Conservation (phyloP, 2,797 vertebrate genomes). For the Pangasius sanitwongsei region DNA sequence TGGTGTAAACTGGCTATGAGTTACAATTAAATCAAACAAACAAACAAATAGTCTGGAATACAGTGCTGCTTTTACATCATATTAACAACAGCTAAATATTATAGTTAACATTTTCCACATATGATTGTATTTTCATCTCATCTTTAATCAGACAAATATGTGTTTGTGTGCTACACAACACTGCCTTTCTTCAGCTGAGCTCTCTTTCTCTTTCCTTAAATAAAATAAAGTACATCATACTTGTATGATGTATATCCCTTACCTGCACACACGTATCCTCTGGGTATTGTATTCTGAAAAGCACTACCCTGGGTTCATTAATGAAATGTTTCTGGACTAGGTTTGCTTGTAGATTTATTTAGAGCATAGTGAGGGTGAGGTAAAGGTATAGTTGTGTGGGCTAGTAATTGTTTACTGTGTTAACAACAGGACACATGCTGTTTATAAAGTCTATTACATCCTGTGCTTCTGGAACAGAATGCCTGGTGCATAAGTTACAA, state of each 20-base stretch:
- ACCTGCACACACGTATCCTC: neutral
- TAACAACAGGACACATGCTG: conserved; percentile 20
- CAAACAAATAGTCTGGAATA: neutral
- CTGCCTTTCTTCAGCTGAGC: neutral
- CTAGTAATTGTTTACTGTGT: conserved; percentile 53
- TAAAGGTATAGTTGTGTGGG: conserved; percentile 8
- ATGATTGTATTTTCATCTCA: neutral
- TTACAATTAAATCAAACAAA: neutral
- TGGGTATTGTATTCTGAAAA: neutral
- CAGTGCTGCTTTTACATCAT: neutral
- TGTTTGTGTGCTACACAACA: neutral
- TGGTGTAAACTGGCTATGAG: neutral
- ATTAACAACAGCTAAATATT: neutral
- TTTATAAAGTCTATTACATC: conserved; percentile 3
- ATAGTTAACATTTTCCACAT: neutral
- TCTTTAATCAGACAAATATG: neutral
- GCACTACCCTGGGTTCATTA: neutral
- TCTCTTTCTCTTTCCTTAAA: neutral
- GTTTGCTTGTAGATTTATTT: neutral
- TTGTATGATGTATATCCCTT: neutral
- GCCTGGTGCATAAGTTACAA: neutral
- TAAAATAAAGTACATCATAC: neutral
- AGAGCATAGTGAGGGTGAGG: neutral
- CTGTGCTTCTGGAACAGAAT: conserved; percentile 28
- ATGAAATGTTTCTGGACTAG: conserved; percentile 3